Conservation (phyloP, 2,797 vertebrate genomes). For the Pachyuromys duprasi region DNA sequence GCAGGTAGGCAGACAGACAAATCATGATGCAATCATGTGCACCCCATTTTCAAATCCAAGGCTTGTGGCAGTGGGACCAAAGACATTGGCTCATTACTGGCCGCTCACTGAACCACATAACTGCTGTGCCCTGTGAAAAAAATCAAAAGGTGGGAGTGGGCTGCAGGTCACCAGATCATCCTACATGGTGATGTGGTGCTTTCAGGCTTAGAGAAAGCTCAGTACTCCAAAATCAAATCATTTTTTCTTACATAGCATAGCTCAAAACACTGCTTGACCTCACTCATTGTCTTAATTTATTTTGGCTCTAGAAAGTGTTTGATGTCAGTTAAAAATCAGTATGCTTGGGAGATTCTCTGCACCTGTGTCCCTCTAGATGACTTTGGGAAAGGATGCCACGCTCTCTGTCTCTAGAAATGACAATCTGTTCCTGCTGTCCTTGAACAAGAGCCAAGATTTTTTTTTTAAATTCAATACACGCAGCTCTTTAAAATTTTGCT, state of each 20-base stretch:
- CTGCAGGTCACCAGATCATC: neutral
- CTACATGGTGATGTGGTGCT: neutral
- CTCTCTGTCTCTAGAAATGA: slow-evolving; percentile 42
- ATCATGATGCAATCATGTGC: neutral
- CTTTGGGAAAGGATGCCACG: slow-evolving; percentile 18
- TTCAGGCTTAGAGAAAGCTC: slow-evolving; percentile 20
- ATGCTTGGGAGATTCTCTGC: slow-evolving; percentile 1
- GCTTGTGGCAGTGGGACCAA: neutral
- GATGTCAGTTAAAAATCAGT: slow-evolving; percentile 41
- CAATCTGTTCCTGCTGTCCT: slow-evolving; percentile 34
- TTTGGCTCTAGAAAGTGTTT: slow-evolving; percentile 57
- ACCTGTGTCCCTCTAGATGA: slow-evolving; percentile 28
- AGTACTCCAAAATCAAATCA: slow-evolving; percentile 60
- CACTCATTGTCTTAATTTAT: slow-evolving; percentile 35
- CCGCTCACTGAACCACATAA: neutral
- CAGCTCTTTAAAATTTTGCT: slow-evolving; percentile 35
- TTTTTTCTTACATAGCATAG: slow-evolving; percentile 65
- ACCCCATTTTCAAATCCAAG: neutral
- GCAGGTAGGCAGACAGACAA: neutral
- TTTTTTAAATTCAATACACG: neutral
- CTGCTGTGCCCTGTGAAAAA: too few relatives aligned
- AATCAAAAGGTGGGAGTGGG: neutral
- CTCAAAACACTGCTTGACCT: slow-evolving; percentile 49
- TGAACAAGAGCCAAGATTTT: slow-evolving; percentile 56
- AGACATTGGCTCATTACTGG: neutral